Conservation (phyloP, 2,888 invertebrate species). For the Lepidochitona cinerea region DNA sequence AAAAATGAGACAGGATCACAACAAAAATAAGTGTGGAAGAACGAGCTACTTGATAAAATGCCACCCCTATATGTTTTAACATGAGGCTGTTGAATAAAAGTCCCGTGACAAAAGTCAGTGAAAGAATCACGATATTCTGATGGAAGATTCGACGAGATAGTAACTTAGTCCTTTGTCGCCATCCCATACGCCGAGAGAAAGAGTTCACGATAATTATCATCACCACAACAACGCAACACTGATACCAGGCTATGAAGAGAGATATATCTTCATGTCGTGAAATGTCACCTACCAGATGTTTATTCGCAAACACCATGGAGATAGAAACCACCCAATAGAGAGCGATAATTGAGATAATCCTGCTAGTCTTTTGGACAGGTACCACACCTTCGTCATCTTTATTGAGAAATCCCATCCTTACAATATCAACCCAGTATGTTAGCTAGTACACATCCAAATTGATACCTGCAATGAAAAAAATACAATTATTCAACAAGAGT, state of each 20-base stretch:
- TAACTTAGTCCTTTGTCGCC: background rate
- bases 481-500: too few relatives aligned
- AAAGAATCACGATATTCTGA: constrained; percentile 54
- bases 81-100: constrained; percentile 69
- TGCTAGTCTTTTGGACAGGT: too few relatives aligned
- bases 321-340: constrained; percentile 86
- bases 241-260: constrained; percentile 68
- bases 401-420: too few relatives aligned
- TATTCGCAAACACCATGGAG: constrained; percentile 94
- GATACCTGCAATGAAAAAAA: too few relatives aligned
- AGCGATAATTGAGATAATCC: constrained; percentile 45
- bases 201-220: constrained; percentile 15
- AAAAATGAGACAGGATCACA: constrained; percentile 59
- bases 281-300: constrained; percentile 82
- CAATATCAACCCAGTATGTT: too few relatives aligned
- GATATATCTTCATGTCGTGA: constrained; percentile 39
- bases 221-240: constrained; percentile 59
- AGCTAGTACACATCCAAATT: too few relatives aligned
- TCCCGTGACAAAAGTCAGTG: constrained; percentile 58
- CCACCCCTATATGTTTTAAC: constrained; percentile 68
- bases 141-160: constrained; percentile 17
- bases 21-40: constrained; percentile 69
- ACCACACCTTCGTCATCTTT: too few relatives aligned
- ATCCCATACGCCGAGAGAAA: background rate
- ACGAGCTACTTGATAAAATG: constrained; percentile 69